Evolutionary conservation across 2,113 vertebrate species (phyloP).

Genomic region (Thermophis baileyi): DNA sequence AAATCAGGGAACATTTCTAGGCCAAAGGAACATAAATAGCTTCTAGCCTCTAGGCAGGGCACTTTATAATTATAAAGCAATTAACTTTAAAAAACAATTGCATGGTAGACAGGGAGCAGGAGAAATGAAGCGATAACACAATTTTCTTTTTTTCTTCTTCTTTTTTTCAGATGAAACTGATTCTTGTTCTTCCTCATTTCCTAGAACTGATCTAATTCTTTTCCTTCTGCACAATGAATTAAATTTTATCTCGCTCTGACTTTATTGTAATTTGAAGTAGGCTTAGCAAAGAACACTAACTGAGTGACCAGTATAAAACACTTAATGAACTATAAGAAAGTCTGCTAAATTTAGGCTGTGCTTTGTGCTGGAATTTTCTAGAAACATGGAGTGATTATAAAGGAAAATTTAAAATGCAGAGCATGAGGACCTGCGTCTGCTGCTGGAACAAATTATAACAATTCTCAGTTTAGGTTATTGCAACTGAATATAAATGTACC

Average conservation of each 20-base stretch:
- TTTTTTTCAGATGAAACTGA: background rate
- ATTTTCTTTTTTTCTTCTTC: background rate
- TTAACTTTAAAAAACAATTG: background rate
- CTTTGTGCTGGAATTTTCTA: background rate
- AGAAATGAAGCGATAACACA: background rate
- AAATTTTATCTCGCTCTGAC: background rate
- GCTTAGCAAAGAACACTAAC: background rate
- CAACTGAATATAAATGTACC: conserved; percentile 4
- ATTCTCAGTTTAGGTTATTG: background rate
- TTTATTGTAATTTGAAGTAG: background rate
- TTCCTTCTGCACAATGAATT: background rate
- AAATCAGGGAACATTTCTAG: background rate
- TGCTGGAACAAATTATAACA: conserved; percentile 16
- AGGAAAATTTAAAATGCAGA: background rate
- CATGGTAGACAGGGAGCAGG: background rate
- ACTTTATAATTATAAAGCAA: background rate
- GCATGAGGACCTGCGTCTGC: background rate
- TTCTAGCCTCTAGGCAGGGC: background rate
- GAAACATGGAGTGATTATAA: background rate
- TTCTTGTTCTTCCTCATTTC: background rate
- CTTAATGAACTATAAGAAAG: background rate
- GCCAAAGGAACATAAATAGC: background rate
- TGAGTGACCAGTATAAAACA: background rate
- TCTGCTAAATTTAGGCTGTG: background rate
- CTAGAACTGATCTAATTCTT: background rate